Percentiles rank a stretch among this genome's conserved stretches.
Evolutionary conservation across 2,888 invertebrate genomes (phyloP).

Genomic region (Schizaphis graminum): DNA sequence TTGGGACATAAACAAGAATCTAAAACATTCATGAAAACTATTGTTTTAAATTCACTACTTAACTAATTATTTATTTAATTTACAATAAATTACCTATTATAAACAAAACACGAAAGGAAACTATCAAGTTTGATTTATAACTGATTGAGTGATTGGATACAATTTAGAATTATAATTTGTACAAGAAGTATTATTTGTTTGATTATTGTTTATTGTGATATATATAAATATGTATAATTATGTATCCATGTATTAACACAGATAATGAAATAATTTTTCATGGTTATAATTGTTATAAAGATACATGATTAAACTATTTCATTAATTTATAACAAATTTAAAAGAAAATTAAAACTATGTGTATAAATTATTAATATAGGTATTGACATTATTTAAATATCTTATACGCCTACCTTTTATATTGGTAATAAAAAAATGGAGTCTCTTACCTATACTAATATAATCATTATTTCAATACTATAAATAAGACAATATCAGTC

Average conservation of each 20-base stretch:
- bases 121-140: neutral
- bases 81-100: neutral
- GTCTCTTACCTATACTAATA: neutral
- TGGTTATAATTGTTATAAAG: too few relatives aligned
- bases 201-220: neutral
- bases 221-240: neutral
- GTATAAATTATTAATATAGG: neutral
- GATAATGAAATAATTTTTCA: neutral
- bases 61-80: neutral
- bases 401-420: neutral
- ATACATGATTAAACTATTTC: neutral
- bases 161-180: neutral
- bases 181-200: neutral
- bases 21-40: neutral
- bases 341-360: neutral
- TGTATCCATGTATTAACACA: neutral
- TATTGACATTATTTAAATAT: neutral
- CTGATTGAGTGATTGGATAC: neutral
- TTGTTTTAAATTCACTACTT: neutral
- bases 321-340: neutral
- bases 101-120: neutral
- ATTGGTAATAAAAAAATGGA: too few relatives aligned
- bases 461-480: neutral
- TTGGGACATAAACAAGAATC: slow-evolving; percentile 25
- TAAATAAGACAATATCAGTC: neutral